A percentile compares a stretch with the other conserved stretches of the same genome.
Evolutionary conservation across 2,797 vertebrate genomes (phyloP).

Genomic region (Muscicapa comitata): DNA sequence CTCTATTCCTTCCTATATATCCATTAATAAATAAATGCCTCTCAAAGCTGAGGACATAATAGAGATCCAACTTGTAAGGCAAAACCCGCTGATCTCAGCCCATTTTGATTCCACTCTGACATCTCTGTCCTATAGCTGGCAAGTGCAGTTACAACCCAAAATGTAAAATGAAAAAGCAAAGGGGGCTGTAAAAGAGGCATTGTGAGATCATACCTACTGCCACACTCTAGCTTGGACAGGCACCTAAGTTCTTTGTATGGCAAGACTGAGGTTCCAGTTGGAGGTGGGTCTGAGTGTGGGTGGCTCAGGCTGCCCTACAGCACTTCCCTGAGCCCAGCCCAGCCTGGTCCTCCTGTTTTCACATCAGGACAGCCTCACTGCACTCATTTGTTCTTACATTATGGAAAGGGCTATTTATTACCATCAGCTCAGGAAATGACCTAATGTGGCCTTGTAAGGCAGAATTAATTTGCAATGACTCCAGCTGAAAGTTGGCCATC

Average conservation of each 20-base stretch:
- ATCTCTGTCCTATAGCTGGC: not conserved
- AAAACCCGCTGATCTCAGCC: not conserved
- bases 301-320: not conserved
- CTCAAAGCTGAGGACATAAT: not conserved
- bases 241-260: rapidly evolving
- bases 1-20: not conserved
- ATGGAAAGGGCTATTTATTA: conserved; percentile 68
- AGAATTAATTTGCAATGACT: conserved; percentile 75
- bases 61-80: not conserved
- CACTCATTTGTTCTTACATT: conserved; percentile 49
- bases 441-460: conserved; percentile 65
- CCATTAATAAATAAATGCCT: not conserved
- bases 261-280: not conserved
- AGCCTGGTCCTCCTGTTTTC: not conserved
- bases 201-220: not conserved
- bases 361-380: conserved; percentile 33
- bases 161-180: not conserved
- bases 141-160: not conserved
- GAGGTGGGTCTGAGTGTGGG: not conserved
- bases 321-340: not conserved
- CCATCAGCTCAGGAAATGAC: conserved; percentile 69
- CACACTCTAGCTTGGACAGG: not conserved
- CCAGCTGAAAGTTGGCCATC: conserved; percentile 61
- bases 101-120: not conserved
- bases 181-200: not conserved